Evolutionary conservation across 2,888 invertebrate genomes (phyloP).

Genomic region (Drosophila rubida): DNA sequence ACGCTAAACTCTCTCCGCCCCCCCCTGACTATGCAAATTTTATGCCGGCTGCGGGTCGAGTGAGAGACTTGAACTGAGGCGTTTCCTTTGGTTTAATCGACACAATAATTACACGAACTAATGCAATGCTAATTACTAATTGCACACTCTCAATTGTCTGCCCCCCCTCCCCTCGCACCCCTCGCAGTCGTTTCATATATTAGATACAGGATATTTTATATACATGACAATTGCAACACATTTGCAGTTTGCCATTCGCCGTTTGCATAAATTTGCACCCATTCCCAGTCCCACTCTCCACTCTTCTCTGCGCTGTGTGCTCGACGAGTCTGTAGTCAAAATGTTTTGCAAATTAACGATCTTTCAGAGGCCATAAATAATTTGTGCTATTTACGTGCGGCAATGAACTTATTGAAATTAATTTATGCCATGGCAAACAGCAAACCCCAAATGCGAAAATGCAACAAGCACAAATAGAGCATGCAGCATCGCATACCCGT

Average conservation of each 20-base stretch:
- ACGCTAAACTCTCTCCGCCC: neutral
- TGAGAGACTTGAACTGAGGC: constrained; percentile 18
- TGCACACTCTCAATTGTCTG: constrained; percentile 18
- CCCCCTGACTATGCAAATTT: constrained; percentile 25
- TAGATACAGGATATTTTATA: constrained; percentile 11
- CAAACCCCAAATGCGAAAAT: constrained; percentile 18
- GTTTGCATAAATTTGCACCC: constrained; percentile 65
- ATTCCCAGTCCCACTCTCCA: neutral
- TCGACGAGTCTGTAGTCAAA: constrained; percentile 25
- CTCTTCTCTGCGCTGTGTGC: neutral
- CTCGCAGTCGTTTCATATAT: neutral
- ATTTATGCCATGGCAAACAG: constrained; percentile 50
- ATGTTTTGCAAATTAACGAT: constrained; percentile 66
- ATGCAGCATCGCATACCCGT: constrained; percentile 4
- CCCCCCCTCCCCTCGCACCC: constrained; percentile 5
- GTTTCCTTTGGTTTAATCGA: constrained; percentile 42
- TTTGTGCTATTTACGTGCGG: constrained; percentile 23
- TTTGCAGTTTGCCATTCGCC: constrained; percentile 28
- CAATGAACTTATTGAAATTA: constrained; percentile 53
- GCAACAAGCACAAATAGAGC: neutral
- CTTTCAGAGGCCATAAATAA: constrained; percentile 49
- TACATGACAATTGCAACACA: constrained; percentile 40
- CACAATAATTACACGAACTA: constrained; percentile 70
- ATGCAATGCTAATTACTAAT: constrained; percentile 64
- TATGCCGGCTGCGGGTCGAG: constrained; percentile 16